Conservation (phyloP, 2,113 vertebrate species). For the Silurus asotus region DNA sequence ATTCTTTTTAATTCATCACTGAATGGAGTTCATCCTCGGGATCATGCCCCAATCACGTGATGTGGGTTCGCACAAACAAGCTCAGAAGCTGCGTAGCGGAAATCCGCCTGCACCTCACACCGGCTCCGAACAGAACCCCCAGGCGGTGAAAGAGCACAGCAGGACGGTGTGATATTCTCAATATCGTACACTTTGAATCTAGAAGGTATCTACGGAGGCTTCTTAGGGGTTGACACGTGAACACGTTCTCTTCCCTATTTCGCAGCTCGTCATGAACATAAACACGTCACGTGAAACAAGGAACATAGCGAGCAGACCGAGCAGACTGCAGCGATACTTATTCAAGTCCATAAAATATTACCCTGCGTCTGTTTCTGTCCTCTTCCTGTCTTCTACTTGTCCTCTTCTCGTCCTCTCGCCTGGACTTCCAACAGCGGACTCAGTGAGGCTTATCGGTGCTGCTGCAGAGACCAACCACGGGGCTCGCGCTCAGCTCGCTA, state of each 20-base stretch:
- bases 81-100: background rate
- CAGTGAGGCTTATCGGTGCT: background rate
- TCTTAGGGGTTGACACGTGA: background rate
- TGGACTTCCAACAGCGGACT: background rate
- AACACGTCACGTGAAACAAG: background rate
- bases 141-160: background rate
- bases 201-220: background rate
- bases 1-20: background rate
- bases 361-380: background rate
- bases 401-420: background rate
- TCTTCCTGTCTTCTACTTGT: background rate
- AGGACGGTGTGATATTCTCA: background rate
- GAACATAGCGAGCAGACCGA: background rate
- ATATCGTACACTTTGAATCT: background rate
- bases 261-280: background rate
- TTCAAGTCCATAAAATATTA: background rate
- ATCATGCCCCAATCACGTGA: background rate
- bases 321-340: background rate
- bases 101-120: background rate
- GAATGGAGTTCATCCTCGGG: background rate
- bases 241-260: background rate
- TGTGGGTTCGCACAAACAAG: background rate
- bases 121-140: background rate
- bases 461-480: background rate
- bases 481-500: conserved; percentile 37